A percentile compares a stretch with the other conserved stretches of the same genome.
Evolutionary conservation across 2,888 invertebrate species (phyloP).

Genomic region (Sepioteuthis lessoniana): DNA sequence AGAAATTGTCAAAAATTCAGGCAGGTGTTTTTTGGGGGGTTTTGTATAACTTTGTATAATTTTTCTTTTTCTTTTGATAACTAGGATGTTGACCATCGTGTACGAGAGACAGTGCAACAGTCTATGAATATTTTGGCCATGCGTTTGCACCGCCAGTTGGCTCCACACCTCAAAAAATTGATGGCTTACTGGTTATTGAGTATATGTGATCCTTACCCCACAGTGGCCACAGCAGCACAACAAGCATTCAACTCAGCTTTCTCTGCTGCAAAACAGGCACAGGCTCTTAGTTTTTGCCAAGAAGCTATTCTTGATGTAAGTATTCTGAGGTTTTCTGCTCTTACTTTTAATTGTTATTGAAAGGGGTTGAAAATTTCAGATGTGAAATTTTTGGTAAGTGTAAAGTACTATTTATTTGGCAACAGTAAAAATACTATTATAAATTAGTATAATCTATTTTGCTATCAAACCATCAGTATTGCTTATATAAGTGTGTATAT

Average conservation of each 20-base stretch:
- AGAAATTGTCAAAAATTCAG: neutral
- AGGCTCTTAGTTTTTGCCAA: constrained; percentile 88
- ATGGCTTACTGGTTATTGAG: constrained; percentile 89
- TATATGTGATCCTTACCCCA: constrained; percentile 89
- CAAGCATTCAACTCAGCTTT: constrained; percentile 84
- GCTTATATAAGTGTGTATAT: too few relatives aligned
- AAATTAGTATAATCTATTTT: too few relatives aligned
- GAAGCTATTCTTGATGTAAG: constrained; percentile 82
- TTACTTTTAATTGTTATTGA: too few relatives aligned
- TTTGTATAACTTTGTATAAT: neutral
- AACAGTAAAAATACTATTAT: too few relatives aligned
- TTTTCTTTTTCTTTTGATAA: neutral
- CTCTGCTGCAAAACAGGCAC: constrained; percentile 84
- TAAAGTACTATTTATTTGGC: too few relatives aligned
- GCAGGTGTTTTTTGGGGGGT: too few relatives aligned
- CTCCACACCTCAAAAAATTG: constrained; percentile 85
- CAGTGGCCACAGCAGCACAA: constrained; percentile 84
- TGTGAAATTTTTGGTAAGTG: too few relatives aligned
- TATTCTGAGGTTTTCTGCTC: neutral
- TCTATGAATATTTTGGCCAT: constrained; percentile 81
- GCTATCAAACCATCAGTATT: too few relatives aligned
- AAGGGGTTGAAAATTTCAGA: too few relatives aligned
- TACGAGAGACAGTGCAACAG: constrained; percentile 85
- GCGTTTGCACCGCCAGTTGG: constrained; percentile 84
- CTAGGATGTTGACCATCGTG: constrained; percentile 85